A percentile compares a stretch with the other conserved stretches of the same genome.
Evolutionary conservation across 2,888 invertebrate species (phyloP).

Genomic region (Sturmia bella): DNA sequence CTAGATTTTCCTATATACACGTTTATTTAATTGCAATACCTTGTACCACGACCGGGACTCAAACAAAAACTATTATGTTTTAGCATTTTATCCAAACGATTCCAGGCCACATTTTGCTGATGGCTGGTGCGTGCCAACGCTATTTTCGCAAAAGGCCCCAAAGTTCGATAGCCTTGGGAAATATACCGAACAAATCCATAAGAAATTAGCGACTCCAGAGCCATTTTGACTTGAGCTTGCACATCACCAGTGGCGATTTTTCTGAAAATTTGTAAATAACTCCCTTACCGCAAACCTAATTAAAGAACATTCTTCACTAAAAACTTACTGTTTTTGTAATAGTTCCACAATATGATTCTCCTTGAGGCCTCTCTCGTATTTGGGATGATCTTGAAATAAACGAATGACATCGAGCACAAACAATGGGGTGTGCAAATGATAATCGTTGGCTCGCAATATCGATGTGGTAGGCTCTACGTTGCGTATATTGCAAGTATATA

Average conservation of each 20-base stretch:
- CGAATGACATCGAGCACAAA: conserved; percentile 80
- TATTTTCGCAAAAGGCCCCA: conserved; percentile 80
- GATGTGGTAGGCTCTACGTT: conserved; percentile 76
- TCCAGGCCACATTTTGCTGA: conserved; percentile 77
- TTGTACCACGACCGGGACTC: conserved; percentile 57
- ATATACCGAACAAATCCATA: conserved; percentile 77
- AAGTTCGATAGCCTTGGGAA: conserved; percentile 78
- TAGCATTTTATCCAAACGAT: conserved; percentile 76
- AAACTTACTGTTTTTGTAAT: conserved; percentile 78
- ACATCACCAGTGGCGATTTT: conserved; percentile 78
- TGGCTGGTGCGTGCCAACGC: conserved; percentile 76
- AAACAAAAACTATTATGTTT: conserved; percentile 73
- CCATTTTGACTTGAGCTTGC: conserved; percentile 78
- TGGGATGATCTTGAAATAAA: conserved; percentile 80
- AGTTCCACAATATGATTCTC: conserved; percentile 77
- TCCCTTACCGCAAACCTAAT: background rate
- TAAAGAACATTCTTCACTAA: background rate
- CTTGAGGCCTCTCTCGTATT: conserved; percentile 76
- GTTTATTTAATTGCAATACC: conserved; percentile 58
- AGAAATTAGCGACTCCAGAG: conserved; percentile 75
- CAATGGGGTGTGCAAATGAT: conserved; percentile 78
- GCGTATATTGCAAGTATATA: conserved; percentile 73
- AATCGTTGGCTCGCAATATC: conserved; percentile 74
- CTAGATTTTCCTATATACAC: too few relatives aligned
- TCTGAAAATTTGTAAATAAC: conserved; percentile 69